Evolutionary conservation across 1,140 invertebrate genomes (phyloP), one percentile per base, ranked within the genome.

Genomic region (Semibalanus balanoides): DNA sequence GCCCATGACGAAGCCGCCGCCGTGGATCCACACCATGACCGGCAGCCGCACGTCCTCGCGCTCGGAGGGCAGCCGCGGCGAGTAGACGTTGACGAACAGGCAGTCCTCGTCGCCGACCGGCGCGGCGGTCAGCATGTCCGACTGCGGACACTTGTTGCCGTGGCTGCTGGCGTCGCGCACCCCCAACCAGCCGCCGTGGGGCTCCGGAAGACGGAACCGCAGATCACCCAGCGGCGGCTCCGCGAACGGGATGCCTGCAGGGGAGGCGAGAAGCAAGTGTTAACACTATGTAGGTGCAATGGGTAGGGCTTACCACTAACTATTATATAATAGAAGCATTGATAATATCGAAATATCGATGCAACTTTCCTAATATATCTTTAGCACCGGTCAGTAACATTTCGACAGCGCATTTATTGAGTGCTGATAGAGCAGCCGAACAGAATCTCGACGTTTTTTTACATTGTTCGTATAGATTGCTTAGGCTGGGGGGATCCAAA

Each of bases 161-260:
- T 77, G 80, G 64, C 79, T 76, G 0, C 85, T 87, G 0, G 86
- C 86, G 28, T 81, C 77, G 14, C 30, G 31, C 17, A 85, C 80
- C 0, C 82, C 86, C 80, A 90, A 88, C 5, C 80, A 75, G 87
- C 87, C 88, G 0, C 81, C 78, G 31, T 81, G 80, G 11, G 80
- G 84, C 51, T 81, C 72, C 7, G 87, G 85, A 75, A 84, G 83
- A 73, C 83, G 82, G 79, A 89, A 89, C 28, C 88, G 81, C 27
- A 86, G 80, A 22, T 85, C 81, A 22, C 84, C 85, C 25, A 88
- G 22, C 0, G 88, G 88, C 1, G 88, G 93, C 83, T 96, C 94
- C 0, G 95, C 96, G 83, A 93, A 98, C 0, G 96, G 96, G 78
- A 98, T 40, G 17, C 35, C 35, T 40, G 35, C 35, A 40, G 35